phyloP scores from a whole-genome alignment of 2,113 vertebrate genomes.

The Myotis lucifugus region DNA sequence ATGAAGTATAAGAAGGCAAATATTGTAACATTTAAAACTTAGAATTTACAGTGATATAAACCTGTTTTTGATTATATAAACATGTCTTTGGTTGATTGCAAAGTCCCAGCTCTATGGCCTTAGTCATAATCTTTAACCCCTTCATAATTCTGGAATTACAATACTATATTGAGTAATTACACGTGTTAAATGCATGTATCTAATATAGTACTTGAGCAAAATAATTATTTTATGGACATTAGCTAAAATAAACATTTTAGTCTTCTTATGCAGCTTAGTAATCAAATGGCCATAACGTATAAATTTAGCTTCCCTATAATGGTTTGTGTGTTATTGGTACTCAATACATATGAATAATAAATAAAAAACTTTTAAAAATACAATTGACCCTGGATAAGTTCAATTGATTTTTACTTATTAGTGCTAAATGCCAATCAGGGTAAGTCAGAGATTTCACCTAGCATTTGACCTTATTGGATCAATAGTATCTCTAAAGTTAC shows the following conservation, averaged over 20 bases:
- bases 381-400: neutral
- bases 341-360: conserved; percentile 26
- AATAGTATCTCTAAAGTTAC: neutral
- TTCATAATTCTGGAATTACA: neutral
- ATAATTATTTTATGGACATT: neutral
- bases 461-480: neutral
- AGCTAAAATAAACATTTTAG: neutral
- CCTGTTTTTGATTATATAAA: neutral
- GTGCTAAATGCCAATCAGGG: neutral
- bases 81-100: neutral
- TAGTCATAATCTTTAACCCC: neutral
- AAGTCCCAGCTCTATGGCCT: neutral
- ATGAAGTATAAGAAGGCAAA: neutral
- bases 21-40: neutral
- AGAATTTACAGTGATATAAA: neutral
- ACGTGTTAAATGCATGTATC: neutral
- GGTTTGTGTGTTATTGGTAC: neutral
- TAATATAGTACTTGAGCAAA: neutral
- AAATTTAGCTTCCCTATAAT: neutral
- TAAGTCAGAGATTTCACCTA: neutral
- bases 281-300: neutral
- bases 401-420: conserved; percentile 1
- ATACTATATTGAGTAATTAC: neutral
- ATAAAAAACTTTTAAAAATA: conserved; percentile 18
- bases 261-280: neutral